Conservation (phyloP, 2,888 invertebrate genomes). For the Dicyrtoma fusca region DNA sequence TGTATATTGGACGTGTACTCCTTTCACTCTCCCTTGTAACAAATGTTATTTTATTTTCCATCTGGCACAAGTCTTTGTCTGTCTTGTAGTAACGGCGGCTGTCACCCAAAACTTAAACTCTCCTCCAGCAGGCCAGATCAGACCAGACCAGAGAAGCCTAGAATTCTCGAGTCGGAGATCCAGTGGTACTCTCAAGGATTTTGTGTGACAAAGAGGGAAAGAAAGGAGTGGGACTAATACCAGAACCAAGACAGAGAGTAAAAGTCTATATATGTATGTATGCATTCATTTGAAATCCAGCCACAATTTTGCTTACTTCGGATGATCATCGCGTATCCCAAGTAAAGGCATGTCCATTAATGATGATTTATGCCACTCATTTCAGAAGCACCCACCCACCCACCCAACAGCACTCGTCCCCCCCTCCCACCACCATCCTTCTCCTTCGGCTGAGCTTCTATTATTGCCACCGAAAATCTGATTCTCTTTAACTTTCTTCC, state of each 20-base stretch:
- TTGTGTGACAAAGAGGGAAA: background rate
- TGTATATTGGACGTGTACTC: too few relatives aligned
- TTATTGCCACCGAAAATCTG: background rate
- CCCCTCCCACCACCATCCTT: background rate
- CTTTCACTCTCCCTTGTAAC: too few relatives aligned
- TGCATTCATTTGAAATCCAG: background rate
- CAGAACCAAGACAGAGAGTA: background rate
- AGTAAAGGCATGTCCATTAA: constrained; percentile 51
- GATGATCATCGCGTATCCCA: constrained; percentile 34
- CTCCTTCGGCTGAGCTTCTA: background rate
- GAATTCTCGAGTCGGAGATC: too few relatives aligned
- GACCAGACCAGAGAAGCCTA: too few relatives aligned
- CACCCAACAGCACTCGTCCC: background rate
- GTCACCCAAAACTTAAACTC: background rate
- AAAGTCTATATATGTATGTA: background rate
- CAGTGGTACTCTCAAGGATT: too few relatives aligned
- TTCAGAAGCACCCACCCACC: constrained; percentile 40
- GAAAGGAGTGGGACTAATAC: background rate
- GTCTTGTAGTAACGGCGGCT: background rate
- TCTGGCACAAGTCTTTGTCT: too few relatives aligned
- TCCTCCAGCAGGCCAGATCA: too few relatives aligned
- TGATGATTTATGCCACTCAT: constrained; percentile 55
- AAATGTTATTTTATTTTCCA: too few relatives aligned
- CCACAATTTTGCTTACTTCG: constrained; percentile 22
- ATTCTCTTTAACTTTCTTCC: background rate